Percentiles rank a stretch among this genome's conserved stretches.
These are phyloP conservation scores for Schlechtendalia chinensis DNA, from an alignment of 1,140 invertebrate species.

Conservation along the genomic window DNA sequence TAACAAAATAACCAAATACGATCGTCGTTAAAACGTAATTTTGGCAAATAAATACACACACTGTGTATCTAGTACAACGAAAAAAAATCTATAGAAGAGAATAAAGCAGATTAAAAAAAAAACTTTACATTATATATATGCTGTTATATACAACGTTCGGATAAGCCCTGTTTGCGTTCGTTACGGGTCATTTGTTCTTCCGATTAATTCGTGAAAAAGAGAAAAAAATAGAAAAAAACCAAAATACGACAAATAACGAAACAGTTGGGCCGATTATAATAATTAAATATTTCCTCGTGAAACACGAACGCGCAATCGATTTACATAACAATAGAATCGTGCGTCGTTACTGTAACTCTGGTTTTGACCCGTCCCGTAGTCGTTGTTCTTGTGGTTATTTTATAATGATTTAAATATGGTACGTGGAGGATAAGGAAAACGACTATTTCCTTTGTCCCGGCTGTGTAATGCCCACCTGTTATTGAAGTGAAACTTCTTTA, in stretches of 20 bases:
- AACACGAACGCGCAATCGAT: neutral
- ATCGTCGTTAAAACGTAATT: neutral
- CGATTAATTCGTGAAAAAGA: too few species aligned
- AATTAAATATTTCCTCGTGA: neutral
- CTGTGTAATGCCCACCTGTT: too few species aligned
- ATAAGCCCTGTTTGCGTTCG: neutral
- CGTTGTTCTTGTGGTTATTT: neutral
- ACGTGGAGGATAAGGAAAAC: neutral
- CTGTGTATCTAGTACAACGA: too few species aligned
- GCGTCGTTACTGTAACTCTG: constrained; percentile 12
- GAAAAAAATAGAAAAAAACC: too few species aligned
- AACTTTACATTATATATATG: neutral
- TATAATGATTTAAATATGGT: neutral
- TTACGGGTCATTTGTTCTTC: too few species aligned
- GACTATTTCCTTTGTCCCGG: neutral
- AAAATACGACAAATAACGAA: too few species aligned
- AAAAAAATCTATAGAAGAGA: neutral
- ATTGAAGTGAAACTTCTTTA: too few species aligned
- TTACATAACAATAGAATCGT: neutral
- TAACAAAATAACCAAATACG: neutral
- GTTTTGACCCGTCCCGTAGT: neutral
- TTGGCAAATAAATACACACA: neutral
- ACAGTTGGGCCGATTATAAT: neutral
- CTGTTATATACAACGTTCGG: neutral
- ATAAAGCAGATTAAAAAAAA: neutral